A percentile compares a stretch with the other conserved stretches of the same genome.
phyloP scores from a whole-genome alignment of 2,113 vertebrate genomes.

The Pristiophorus japonicus region DNA sequence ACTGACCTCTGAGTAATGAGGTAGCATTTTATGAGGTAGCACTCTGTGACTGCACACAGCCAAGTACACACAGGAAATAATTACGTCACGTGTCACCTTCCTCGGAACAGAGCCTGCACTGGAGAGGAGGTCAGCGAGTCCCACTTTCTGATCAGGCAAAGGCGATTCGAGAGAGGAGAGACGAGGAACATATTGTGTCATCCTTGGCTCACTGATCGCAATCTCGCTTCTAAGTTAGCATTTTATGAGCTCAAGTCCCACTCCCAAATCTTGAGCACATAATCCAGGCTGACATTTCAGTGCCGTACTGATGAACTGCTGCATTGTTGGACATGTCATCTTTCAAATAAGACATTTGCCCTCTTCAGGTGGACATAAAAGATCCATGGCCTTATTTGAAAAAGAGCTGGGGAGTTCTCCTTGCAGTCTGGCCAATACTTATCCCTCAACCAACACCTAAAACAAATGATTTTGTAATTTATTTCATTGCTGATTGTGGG shows the following conservation, averaged over 20 bases:
- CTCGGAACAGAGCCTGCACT: constrained; percentile 66
- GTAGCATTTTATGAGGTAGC: no score
- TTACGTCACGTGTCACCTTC: constrained; percentile 68
- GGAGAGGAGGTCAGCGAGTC: background rate
- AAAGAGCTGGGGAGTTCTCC: background rate
- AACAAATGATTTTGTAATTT: background rate
- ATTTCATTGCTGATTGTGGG: background rate
- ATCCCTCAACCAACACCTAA: background rate
- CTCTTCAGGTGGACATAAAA: background rate
- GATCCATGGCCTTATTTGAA: background rate
- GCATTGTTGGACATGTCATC: background rate
- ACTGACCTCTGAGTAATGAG: background rate
- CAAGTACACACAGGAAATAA: constrained; percentile 59
- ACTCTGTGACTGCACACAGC: no score
- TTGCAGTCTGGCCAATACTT: background rate
- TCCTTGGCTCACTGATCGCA: background rate
- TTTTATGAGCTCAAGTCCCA: background rate
- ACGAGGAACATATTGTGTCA: background rate
- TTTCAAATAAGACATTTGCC: background rate
- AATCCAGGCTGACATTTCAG: background rate
- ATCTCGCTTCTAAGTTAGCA: background rate
- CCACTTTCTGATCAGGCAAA: background rate
- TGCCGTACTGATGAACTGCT: background rate
- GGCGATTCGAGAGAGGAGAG: background rate
- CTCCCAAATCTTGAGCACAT: background rate